Evolutionary conservation across 1,140 invertebrate species (phyloP).

Genomic region (Leptinotarsa texana): DNA sequence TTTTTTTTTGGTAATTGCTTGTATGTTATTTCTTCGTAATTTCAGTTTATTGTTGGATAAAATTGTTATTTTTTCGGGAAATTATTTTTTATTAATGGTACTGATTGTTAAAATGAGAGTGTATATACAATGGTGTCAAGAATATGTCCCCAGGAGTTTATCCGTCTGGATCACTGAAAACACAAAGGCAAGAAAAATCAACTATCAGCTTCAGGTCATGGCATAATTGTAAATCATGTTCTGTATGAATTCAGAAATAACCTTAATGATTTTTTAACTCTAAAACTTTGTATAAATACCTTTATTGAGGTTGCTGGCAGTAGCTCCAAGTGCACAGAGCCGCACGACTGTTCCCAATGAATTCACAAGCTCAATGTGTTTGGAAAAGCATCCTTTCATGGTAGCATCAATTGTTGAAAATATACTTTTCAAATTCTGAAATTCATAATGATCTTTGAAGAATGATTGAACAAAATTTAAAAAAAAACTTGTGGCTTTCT

Average conservation of each 20-base stretch:
- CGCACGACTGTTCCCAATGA: conserved; percentile 12
- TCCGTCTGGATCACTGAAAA: neutral
- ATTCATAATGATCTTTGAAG: neutral
- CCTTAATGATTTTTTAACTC: neutral
- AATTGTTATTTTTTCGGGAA: too few relatives aligned
- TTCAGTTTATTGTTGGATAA: too few relatives aligned
- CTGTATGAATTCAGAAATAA: neutral
- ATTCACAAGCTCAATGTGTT: conserved; percentile 14
- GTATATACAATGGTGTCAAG: neutral
- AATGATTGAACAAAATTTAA: too few relatives aligned
- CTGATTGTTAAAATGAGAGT: too few relatives aligned
- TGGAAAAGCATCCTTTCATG: conserved; percentile 13
- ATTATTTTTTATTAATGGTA: too few relatives aligned
- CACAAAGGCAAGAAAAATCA: neutral
- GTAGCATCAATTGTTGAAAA: conserved; percentile 23
- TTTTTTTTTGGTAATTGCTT: too few relatives aligned
- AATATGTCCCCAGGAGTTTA: neutral
- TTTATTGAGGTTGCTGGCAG: conserved; percentile 9
- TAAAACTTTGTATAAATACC: neutral
- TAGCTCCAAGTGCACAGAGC: conserved; percentile 13
- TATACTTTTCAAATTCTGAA: conserved; percentile 28
- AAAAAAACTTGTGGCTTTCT: too few relatives aligned
- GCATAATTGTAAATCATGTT: neutral
- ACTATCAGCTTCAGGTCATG: neutral
- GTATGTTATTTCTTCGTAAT: too few relatives aligned